A percentile compares a stretch with the other conserved stretches of the same genome.
Conservation (phyloP, 2,888 invertebrate species). For the Sturmia bella region DNA sequence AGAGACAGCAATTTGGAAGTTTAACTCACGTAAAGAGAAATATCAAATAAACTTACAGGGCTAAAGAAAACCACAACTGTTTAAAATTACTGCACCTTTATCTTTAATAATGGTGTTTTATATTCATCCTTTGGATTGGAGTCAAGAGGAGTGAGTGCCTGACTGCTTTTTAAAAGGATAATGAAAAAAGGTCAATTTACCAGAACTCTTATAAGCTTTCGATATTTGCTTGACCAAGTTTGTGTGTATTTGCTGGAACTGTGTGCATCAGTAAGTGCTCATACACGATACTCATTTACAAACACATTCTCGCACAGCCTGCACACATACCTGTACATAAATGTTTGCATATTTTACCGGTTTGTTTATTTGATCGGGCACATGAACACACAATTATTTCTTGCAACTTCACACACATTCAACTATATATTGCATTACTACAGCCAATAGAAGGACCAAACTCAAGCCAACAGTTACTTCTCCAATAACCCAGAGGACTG, state of each 20-base stretch:
- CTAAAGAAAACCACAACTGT: not conserved
- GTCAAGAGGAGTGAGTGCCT: not conserved
- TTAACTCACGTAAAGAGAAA: not conserved
- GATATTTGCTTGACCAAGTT: slow-evolving; percentile 59
- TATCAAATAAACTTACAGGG: slow-evolving; percentile 13
- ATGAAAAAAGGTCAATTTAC: slow-evolving; percentile 62
- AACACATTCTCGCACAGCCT: not conserved
- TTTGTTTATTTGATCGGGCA: slow-evolving; percentile 38
- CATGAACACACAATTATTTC: slow-evolving; percentile 20
- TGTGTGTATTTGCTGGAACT: not conserved
- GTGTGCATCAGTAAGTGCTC: slow-evolving; percentile 54
- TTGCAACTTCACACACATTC: not conserved
- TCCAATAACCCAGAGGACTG: not conserved
- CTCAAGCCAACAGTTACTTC: slow-evolving; percentile 1
- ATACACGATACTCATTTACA: slow-evolving; percentile 19
- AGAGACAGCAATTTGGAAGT: not conserved
- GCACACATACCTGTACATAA: not conserved
- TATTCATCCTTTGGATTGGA: not conserved
- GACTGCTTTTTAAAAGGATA: slow-evolving; percentile 20
- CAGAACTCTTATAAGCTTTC: slow-evolving; percentile 66
- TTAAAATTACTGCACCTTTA: slow-evolving; percentile 33
- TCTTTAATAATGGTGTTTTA: not conserved
- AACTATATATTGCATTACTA: not conserved
- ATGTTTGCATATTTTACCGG: slow-evolving; percentile 10
- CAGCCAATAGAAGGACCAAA: not conserved